Base-by-base conservation (phyloP, 2,113 vertebrate genomes). In the Calonectris borealis region DNA sequence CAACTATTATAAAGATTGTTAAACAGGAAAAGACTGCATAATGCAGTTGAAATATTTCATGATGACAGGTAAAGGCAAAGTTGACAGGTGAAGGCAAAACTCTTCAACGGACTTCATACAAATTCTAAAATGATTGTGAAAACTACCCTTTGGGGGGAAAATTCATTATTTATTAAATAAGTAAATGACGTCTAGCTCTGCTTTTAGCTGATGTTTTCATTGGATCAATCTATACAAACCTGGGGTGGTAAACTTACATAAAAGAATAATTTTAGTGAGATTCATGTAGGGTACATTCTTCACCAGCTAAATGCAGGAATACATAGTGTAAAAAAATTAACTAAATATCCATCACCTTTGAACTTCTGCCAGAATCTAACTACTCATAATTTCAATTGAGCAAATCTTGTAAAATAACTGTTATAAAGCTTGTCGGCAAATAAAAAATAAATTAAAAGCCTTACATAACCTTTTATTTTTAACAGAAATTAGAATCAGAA, bases 51-150 rank as follows among this genome's bases (percentile, higher is more conserved):
- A 83, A 60, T 94, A 88, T 81, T 90, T 96, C 42, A 73, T 24
- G 27, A 75, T 94, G 90, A 94, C 25, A 88, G 21, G 9, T 49
- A 86, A 94, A 96, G 83, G 71, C 49, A 93, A 92, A 94, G 49
- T 34, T 94, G 76, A 93, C 76, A 85, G 48, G 46, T 69, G 86
- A 94, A 90, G 85, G 58, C 54, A 97, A 80, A 95, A 54, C 31
- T 88, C 71, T 65, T 88, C 68, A 88, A 49, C 3, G 3, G 40
- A 58, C 81, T 94, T 90, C 24, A 38, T 58, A 83, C 36, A 54
- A 73, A 81, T 58, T 88, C 46, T n/a, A 73, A 88, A 90, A 76
- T 24, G 24, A 77, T 24, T 90, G 40, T 54, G 58, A 83, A 85
- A 88, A n/a, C 32, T 70, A 66, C 21, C 6, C 15, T 62, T 82